Conservation (phyloP, 2,888 invertebrate species). For the Drosophila algonquin region DNA sequence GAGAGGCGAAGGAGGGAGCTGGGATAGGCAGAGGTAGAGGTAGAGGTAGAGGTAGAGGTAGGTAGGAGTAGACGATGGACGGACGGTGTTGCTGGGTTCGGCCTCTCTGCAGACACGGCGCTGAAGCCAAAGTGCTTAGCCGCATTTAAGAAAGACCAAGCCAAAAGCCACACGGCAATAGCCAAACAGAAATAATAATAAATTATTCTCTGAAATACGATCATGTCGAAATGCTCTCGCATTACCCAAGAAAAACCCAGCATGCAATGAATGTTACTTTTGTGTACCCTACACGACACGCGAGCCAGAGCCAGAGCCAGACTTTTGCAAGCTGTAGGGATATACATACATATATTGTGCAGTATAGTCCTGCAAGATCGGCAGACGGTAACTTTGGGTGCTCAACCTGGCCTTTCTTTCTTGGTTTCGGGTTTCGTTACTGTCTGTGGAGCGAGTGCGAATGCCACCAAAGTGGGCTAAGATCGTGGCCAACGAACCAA, state of each 20-base stretch:
- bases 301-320: too few species aligned
- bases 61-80: too few species aligned
- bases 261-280: conserved; percentile 46
- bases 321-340: too few species aligned
- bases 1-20: neutral
- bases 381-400: neutral
- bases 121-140: conserved; percentile 67
- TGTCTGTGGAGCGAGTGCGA: conserved; percentile 25
- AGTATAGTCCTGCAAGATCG: too few species aligned
- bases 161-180: conserved; percentile 45
- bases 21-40: neutral
- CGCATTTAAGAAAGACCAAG: conserved; percentile 64
- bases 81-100: neutral
- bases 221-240: conserved; percentile 69
- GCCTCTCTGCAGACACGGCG: neutral
- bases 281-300: conserved; percentile 7
- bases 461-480: conserved; percentile 47
- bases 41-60: neutral
- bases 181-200: conserved; percentile 53
- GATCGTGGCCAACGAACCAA: conserved; percentile 67
- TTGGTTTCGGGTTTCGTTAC: conserved; percentile 14
- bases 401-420: neutral
- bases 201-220: conserved; percentile 70
- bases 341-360: too few species aligned
- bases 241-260: conserved; percentile 64